Evolutionary conservation across 2,888 invertebrate genomes (phyloP).

Genomic region (Notocelia uddmanniana): DNA sequence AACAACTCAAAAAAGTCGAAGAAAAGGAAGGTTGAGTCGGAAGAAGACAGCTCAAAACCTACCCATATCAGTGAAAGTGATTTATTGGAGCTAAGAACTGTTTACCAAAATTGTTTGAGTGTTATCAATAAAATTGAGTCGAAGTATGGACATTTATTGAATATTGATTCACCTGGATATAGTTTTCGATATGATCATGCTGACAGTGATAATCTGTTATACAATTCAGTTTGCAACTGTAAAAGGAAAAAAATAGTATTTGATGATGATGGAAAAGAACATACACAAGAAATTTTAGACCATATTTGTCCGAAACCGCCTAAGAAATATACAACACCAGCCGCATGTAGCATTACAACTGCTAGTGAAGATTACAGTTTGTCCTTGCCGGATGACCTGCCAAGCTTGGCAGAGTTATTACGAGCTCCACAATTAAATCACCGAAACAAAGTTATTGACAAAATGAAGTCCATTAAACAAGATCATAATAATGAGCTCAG

Average conservation of each 20-base stretch:
- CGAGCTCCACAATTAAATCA: conserved; percentile 59
- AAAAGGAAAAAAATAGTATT: conserved; percentile 69
- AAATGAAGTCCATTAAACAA: conserved; percentile 62
- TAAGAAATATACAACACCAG: conserved; percentile 50
- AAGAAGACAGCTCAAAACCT: conserved; percentile 26
- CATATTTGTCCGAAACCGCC: conserved; percentile 65
- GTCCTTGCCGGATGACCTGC: conserved; percentile 64
- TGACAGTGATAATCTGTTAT: conserved; percentile 30
- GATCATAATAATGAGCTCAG: conserved; percentile 64
- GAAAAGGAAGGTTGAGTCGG: conserved; percentile 29
- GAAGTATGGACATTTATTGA: conserved; percentile 75
- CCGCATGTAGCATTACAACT: conserved; percentile 56
- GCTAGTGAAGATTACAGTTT: conserved; percentile 60
- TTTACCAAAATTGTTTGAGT: conserved; percentile 71
- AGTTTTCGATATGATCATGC: conserved; percentile 36
- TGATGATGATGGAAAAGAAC: conserved; percentile 72
- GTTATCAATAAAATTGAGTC: conserved; percentile 71
- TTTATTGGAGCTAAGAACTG: conserved; percentile 66
- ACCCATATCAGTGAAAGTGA: conserved; percentile 61
- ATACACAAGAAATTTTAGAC: conserved; percentile 55
- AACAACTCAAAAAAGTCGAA: conserved; percentile 26
- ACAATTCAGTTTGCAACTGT: conserved; percentile 63
- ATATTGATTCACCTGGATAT: conserved; percentile 52
- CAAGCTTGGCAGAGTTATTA: conserved; percentile 61
- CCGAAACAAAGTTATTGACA: conserved; percentile 67